A percentile compares a stretch with the other conserved stretches of the same genome.
These are phyloP conservation scores for Eonycteris spelaea DNA, from an alignment of 2,113 vertebrate genomes.

Conservation along the genomic window DNA sequence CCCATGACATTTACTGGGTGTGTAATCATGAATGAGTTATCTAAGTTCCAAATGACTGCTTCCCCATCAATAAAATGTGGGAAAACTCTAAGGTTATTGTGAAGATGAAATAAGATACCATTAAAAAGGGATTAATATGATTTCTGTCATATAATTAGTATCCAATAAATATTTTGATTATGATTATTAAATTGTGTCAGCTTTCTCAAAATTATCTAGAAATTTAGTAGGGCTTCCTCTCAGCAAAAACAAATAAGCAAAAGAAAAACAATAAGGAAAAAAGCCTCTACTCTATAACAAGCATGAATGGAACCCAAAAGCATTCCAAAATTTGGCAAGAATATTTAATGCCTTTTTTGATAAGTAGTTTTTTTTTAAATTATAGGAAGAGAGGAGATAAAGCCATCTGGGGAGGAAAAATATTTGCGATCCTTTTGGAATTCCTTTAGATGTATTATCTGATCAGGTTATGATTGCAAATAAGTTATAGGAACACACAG, in stretches of 20 bases:
- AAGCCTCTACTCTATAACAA: neutral
- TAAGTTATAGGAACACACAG: neutral
- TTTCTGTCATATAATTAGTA: neutral
- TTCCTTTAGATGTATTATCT: neutral
- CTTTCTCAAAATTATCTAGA: neutral
- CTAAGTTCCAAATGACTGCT: neutral
- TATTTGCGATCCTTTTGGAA: neutral
- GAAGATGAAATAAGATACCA: neutral
- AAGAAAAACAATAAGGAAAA: neutral
- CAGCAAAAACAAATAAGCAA: neutral
- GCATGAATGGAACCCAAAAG: neutral
- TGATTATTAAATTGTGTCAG: neutral
- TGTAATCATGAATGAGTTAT: neutral
- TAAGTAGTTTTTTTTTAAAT: neutral
- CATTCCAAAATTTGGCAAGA: neutral
- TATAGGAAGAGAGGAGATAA: neutral
- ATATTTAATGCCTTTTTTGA: neutral
- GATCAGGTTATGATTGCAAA: neutral
- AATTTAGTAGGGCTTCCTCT: neutral
- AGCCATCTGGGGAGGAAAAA: neutral
- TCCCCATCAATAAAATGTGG: neutral
- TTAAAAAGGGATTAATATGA: neutral
- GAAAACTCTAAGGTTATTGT: neutral
- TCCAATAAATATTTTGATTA: neutral
- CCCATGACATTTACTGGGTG: neutral